These are phyloP conservation scores for Montifringilla adamsi DNA, from an alignment of 2,113 vertebrate species.

Conservation along the genomic window DNA sequence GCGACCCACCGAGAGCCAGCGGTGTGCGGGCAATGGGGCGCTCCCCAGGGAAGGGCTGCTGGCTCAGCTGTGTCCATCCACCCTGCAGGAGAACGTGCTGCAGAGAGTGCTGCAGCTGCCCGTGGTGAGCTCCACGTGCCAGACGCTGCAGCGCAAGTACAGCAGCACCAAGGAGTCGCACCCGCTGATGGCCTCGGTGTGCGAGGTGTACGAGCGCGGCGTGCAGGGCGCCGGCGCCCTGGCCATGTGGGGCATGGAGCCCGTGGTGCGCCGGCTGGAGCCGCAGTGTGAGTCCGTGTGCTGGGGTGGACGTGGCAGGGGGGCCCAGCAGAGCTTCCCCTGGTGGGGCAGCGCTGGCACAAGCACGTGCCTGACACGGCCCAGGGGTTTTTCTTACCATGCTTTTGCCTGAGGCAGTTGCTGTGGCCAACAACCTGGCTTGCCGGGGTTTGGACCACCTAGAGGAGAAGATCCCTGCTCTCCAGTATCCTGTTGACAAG, in stretches of 20 bases:
- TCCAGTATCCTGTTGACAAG: slow-evolving; percentile 77
- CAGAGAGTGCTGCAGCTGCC: slow-evolving; percentile 77
- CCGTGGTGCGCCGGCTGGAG: slow-evolving; percentile 75
- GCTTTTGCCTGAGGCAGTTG: slow-evolving; percentile 61
- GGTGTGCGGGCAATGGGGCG: accelerated
- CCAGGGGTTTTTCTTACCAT: neutral
- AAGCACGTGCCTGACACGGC: accelerated
- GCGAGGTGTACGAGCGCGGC: slow-evolving; percentile 72
- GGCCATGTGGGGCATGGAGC: slow-evolving; percentile 75
- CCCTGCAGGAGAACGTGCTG: slow-evolving; percentile 69
- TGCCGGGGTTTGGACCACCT: slow-evolving; percentile 80
- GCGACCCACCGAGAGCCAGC: too few relatives aligned
- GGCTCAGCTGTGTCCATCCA: neutral
- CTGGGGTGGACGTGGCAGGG: accelerated
- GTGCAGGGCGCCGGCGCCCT: slow-evolving; percentile 69
- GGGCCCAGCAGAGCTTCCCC: neutral
- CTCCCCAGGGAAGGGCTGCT: neutral
- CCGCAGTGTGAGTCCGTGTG: slow-evolving; percentile 74
- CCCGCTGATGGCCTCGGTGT: slow-evolving; percentile 73
- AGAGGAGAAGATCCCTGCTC: slow-evolving; percentile 80
- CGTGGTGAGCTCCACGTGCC: slow-evolving; percentile 71
- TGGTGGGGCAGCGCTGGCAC: neutral
- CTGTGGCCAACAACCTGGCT: slow-evolving; percentile 74
- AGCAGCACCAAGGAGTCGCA: slow-evolving; percentile 76
- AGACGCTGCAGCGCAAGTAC: slow-evolving; percentile 75